Base-by-base conservation (phyloP, 2,797 vertebrate genomes). In the Ataeniobius toweri region DNA sequence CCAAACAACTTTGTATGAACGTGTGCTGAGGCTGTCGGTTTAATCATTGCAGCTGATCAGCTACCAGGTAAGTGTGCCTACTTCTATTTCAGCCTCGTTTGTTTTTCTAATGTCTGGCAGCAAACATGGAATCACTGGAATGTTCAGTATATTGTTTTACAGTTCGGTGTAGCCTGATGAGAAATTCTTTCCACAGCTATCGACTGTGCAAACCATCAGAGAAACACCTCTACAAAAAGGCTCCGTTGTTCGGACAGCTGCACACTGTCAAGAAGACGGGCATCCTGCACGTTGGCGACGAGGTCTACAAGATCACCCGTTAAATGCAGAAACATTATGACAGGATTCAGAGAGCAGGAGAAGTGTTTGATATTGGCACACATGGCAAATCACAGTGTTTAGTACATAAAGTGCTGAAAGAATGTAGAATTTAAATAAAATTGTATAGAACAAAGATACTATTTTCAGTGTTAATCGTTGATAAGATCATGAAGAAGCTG, bases 181-280 rank as follows among this genome's bases (percentile, higher is more conserved):
- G 16, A 5, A 0, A 2, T 48, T 44, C 8, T 36, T 73, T 50
- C 74, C n/a, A 1, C 94, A 99, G 98, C 88, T 99, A 98, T 88
- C 97, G 98, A 24, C 76, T 94, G 39, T 98, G 97, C 86, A 93
- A 97, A 5, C 96, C 97, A 0, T 94, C 96, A 0, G 94, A 97
- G 93, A 95, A 77, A 83, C 90, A 94, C 26, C 85, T 98, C 53
- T 96, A 98, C 88, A 96, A 97, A 82, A 83, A 92, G 0, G 51
- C 92, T 1, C 98, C 98, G 0, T 83, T 98, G 80, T 97, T 99
- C 74, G 98, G 98, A 22, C 95, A 95, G 77, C 95, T 98, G 89
- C 98, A 94, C 86, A 94, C 82, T 0, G 93, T 99, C 89, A 95
- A 96, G 91, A 95, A 93, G 95, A 93, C 93, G 0, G 98, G 98